phyloP scores from a whole-genome alignment of 2,113 vertebrate genomes.

The Zonotrichia leucophrys region DNA sequence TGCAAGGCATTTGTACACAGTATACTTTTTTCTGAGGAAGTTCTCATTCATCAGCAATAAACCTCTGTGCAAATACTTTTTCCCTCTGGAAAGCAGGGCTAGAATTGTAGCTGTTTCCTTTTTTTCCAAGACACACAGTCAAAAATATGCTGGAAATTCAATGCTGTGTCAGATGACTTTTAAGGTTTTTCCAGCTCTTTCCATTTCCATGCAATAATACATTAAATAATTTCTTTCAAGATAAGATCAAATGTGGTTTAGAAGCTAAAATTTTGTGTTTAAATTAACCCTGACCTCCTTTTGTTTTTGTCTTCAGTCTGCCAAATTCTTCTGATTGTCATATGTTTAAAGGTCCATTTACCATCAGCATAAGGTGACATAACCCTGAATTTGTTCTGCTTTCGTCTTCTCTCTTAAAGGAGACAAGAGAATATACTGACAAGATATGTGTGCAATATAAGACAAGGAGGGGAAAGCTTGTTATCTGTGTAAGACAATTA shows the following conservation, averaged over 20 bases:
- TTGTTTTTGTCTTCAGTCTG: slow-evolving; percentile 10
- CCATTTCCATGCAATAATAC: background rate
- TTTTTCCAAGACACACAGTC: background rate
- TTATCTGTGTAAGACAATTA: background rate
- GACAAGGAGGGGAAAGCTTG: background rate
- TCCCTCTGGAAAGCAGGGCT: background rate
- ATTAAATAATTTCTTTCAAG: slow-evolving; percentile 27
- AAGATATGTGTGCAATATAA: background rate
- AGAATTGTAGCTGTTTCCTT: background rate
- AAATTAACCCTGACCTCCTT: slow-evolving; percentile 20
- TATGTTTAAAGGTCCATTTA: slow-evolving; percentile 10
- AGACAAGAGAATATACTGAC: background rate
- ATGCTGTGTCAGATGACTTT: background rate
- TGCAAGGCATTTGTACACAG: background rate
- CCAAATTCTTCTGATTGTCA: background rate
- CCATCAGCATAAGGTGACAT: background rate
- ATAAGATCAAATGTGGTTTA: slow-evolving; percentile 6
- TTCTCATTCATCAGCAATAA: background rate
- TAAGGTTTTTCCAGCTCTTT: slow-evolving; percentile 12
- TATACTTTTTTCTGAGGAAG: background rate
- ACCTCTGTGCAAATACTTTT: background rate
- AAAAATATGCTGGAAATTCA: slow-evolving; percentile 24
- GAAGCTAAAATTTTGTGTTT: slow-evolving; percentile 8
- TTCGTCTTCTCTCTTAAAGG: background rate
- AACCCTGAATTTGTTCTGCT: background rate